Conservation (phyloP, 2,113 vertebrate genomes). For the Apus apus region DNA sequence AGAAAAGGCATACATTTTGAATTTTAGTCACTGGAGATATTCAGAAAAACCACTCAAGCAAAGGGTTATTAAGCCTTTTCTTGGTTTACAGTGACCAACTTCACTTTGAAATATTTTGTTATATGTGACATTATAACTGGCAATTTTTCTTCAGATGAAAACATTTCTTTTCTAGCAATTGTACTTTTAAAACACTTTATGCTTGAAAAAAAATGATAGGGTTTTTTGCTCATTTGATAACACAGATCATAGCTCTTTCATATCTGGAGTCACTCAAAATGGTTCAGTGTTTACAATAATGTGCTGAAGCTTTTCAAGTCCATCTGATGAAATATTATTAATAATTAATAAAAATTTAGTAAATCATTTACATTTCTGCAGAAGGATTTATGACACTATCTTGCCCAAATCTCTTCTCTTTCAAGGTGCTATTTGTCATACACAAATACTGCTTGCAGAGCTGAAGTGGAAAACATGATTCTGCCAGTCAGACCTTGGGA, state of each 20-base stretch:
- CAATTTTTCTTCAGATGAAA: neutral
- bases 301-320: constrained; percentile 35
- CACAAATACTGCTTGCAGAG: constrained; percentile 56
- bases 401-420: constrained; percentile 33
- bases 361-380: constrained; percentile 68
- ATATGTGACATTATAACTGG: neutral
- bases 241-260: neutral
- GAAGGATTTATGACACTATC: constrained; percentile 58
- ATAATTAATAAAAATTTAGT: constrained; percentile 66
- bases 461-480: constrained; percentile 54
- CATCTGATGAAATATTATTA: constrained; percentile 53
- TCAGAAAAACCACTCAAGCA: neutral
- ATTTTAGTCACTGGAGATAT: neutral
- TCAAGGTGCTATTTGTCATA: constrained; percentile 59
- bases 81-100: fast-evolving
- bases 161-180: neutral
- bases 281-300: constrained; percentile 24
- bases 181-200: neutral
- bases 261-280: constrained; percentile 31
- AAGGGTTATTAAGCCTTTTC: neutral
- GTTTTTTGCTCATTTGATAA: neutral
- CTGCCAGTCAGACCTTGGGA: constrained; percentile 61
- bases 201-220: neutral
- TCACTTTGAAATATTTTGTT: neutral
- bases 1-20: neutral